Evolutionary conservation across 2,888 invertebrate species (phyloP), one percentile per base, ranked within the genome.

Genomic region (Tipula unca): DNA sequence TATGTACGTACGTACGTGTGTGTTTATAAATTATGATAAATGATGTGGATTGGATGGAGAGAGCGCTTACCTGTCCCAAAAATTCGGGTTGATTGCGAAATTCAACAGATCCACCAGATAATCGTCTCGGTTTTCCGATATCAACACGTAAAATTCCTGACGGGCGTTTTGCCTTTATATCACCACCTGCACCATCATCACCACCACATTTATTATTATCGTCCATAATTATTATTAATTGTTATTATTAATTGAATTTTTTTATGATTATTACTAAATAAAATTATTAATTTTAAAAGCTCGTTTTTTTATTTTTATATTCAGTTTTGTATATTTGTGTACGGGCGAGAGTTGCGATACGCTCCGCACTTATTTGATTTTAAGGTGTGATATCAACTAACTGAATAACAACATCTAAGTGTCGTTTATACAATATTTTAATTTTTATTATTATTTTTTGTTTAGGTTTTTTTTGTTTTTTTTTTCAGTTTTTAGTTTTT

Each of bases 61-160:
- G 39, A 85, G 48, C 32, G 88, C 88, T 88, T 87, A 89, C 89
- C 88, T 89, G 88, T 29, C 88, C 89, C 84, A 89, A 87, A 87
- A 88, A 87, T 87, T 89, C 89, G 82, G 89, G 89, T 84, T 89
- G 89, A 36, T 87, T 88, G 85, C 90, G 89, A 88, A 92, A 91
- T 87, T 92, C 92, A 85, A 92, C 91, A 20, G 90, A 90, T 89
- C 91, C 90, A 89, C 91, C 91, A 88, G 92, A 92, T 89, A 91
- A 91, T 87, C 91, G 90, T 86, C 92, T 89, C 82, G 91, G 91
- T 85, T 91, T 92, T 86, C 88, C 89, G 85, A 92, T 89, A 88
- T 92, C 92, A 87, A 92, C 88, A 20, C 91, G 90, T 69, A 92
- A 88, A 85, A 92, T 92, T 36, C 92, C 92, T 69, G 90, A 54